Evolutionary conservation across 2,888 invertebrate species (phyloP), one percentile per base, ranked within the genome.

Genomic region (Anticlea derivata): DNA sequence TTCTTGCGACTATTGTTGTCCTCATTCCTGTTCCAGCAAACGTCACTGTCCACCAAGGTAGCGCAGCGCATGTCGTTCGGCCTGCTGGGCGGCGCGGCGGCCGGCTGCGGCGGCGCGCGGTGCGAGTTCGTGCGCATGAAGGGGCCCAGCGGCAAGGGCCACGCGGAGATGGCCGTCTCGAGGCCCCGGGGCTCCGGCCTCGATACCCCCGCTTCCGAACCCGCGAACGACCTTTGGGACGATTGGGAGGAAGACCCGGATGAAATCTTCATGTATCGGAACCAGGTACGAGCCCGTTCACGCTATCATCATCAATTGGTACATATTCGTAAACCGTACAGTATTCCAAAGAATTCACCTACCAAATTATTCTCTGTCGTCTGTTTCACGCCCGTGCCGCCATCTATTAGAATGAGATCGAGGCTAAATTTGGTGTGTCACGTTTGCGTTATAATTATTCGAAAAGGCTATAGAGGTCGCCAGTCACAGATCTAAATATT

Each of bases 81-180:
- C 0, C 92, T 97, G 58, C 96, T 97, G 76, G 96, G 96, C 59
- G 92, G 92, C 94, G 92, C 48, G 92, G 47, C 33, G 27, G 39
- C 20, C 93, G 43, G 93, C 94, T 8, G 31, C 13, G 93, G 44
- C 94, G 41, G 96, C 97, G 81, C 97, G 81, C 93, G 99, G 48
- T 97, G 99, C 75, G 99, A 99, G 90, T 99, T 99, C 91, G 98
- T 99, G 38, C 93, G 98, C 54, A 98, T 99, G 98, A 96, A 98
- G 85, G 99, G 99, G 7, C 99, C 99, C 7, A 95, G 96, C 75
- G 98, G 97, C 61, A 98, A 98, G 90, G 87, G 88, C 0, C 97
- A 98, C 87, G 99, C 99, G 0, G 99, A 99, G 92, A 98, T 99
- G 96, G 98, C 98, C 0, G 97, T 97, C 38, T 96, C 96, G n/a